Evolutionary conservation across 1,140 invertebrate species (phyloP), one percentile per base, ranked within the genome.

Genomic region (Atopsyche davidsoni): DNA sequence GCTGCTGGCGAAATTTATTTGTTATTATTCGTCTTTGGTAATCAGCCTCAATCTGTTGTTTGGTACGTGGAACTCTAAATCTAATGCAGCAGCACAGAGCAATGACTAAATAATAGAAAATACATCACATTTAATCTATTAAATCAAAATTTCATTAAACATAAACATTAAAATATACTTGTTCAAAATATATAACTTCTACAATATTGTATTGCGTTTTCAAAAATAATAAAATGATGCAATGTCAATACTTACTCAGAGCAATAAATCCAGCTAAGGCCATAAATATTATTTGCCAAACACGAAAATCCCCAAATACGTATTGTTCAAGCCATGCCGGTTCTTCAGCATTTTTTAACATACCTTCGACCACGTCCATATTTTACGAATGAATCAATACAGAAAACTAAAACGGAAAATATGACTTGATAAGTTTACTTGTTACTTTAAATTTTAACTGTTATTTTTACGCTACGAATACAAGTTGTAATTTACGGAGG

Each of bases 31-130:
- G 84, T 3, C 91, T 73, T 54, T 88, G 79, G 66, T 87, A 91
- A 69, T 95, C 88, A 1, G 87, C 89, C 65, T 94, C 89, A 40
- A 95, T 94, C 67, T 94, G 89, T 67, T 94, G 90, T 63, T 93
- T 94, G 0, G 90, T 94, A 18, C 90, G 76, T 2, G 91, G 91
- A 57, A 95, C 85, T 21, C 91, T 79, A 62, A 92, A 89, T 46
- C 85, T 82, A 39, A 90, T 78, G 59, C 90, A 91, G 61, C 90
- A 93, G 61, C 89, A 93, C 38, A 92, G 63, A 54, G 88, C 79
- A 46, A 93, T 82, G 38, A 86, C 81, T 82, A 35, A 1, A 68
- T 18, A 35, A 32, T 14, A 10, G 13, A 21, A 16, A 7, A 36
- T 36, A 13, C 17, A 36, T 36, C 14, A 6, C 6, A 11, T 28